Conservation (phyloP, 2,113 vertebrate species). For the Cromileptes altivelis region DNA sequence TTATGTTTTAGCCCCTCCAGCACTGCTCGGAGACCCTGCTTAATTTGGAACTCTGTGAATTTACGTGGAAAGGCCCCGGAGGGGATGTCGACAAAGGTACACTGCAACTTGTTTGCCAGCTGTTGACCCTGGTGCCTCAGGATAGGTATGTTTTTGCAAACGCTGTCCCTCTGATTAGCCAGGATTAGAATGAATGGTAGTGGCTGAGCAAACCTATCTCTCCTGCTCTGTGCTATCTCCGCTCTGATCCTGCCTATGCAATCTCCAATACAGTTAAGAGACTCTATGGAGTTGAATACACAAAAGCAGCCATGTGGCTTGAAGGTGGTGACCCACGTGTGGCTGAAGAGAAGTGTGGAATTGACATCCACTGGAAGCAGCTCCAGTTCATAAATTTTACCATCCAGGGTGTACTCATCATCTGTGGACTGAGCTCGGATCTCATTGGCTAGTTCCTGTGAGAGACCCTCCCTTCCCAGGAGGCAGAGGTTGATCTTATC, state of each 20-base stretch:
- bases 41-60: conserved; percentile 97
- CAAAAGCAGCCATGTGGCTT: conserved; percentile 99
- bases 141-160: conserved; percentile 96
- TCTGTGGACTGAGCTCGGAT: conserved; percentile 97
- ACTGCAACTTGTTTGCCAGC: conserved; percentile 97
- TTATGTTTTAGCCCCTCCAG: conserved; percentile 96
- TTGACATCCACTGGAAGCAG: conserved; percentile 95
- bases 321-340: conserved; percentile 92
- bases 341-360: conserved; percentile 93
- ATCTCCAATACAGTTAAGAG: conserved; percentile 95
- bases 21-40: conserved; percentile 94
- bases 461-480: conserved; percentile 95
- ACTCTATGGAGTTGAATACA: conserved; percentile 98
- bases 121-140: conserved; percentile 98
- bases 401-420: conserved; percentile 98
- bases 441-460: conserved; percentile 97
- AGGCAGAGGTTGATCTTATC: conserved; percentile 99
- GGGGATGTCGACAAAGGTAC: conserved; percentile 97
- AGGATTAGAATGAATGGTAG: conserved; percentile 96
- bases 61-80: conserved; percentile 93
- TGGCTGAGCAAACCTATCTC: conserved; percentile 92
- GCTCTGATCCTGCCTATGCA: conserved; percentile 95
- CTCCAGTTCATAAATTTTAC: conserved; percentile 98
- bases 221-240: conserved; percentile 92
- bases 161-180: conserved; percentile 94